Evolutionary conservation across 2,888 invertebrate species (phyloP), one percentile per base, ranked within the genome.

Genomic region (Vanessa cardui): DNA sequence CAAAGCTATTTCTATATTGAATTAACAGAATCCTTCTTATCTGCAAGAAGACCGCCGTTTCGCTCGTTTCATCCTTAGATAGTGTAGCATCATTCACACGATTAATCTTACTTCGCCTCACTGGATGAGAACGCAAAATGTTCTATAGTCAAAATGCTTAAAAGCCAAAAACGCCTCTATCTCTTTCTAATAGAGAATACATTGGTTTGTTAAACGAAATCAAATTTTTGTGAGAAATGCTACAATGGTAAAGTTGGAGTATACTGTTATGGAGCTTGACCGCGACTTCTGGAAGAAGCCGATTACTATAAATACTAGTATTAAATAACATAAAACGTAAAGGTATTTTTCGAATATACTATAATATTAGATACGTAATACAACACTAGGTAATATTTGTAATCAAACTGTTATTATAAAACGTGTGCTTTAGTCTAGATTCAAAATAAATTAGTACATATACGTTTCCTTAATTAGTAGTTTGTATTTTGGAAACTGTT

Each of bases 221-320:
- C 18, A 21, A 18, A 18, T 56, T 56, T 44, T 60, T 61, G 46
- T 39, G 33, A 54, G 31, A 58, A 58, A 58, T 21, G 31, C 47
- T 46, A 47, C 60, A 54, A 61, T 56, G 39, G 39, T 9, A 16
- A 54, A 54, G 60, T 61, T 20, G 18, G 47, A 54, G 59, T 16
- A 61, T 60, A 60, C 21, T 33, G 60, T 59, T 61, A 66, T 46
- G 54, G n/a, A n/a, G n/a, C 46, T 56, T 61, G 65, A 66, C 65
- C 60, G 5, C 54, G 33, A 45, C 20, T 52, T 61, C 54, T 54
- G 45, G 39, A 21, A 49, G 58, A n/a, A 50, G 31, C 7, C 31
- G 45, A 65, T 60, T 65, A 60, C 18, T 77, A 78, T 76, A 77
- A 78, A 77, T 18, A 45, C 12, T 33, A 8, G 9, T 56, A 56